Base-by-base conservation (phyloP, 2,797 vertebrate genomes). In the Gallinago solitaria region DNA sequence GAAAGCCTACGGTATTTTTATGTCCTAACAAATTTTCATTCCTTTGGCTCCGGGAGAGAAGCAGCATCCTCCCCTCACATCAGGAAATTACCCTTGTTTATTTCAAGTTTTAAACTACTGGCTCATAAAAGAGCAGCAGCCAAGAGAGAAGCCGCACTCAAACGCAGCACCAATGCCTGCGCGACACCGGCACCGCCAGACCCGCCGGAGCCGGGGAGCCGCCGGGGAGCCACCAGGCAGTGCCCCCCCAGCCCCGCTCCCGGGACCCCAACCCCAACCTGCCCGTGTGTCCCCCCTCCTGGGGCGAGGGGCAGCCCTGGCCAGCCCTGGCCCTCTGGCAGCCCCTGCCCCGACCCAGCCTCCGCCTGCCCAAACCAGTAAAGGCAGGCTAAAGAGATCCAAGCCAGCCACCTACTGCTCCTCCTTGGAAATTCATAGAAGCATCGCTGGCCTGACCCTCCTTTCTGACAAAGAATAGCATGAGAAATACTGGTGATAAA, bases 401-500 rank as follows among this genome's bases (percentile, higher is more conserved):
- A 96, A 97, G 96, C 96, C 95, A 95, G 95, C 95, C 96, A 96
- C 96, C 95, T 97, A 96, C 95, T 95, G 96, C 96, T 95, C 57
- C 76, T 95, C 87, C 89, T 82, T 87, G 96, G 95, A 95, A 97
- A 95, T 95, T 96, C 95, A 97, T 78, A 95, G 89, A 43, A 60
- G 59, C 30, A 19, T 76, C 28, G 0, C 39, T n/a, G 59, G 87
- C 71, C 89, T 70, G 89, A 79, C 85, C 89, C 78, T 91, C 83
- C 45, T 11, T 79, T 67, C 84, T 85, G 87, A 89, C 84, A 79
- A 30, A 77, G 65, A 87, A 87, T 37, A 15, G 41, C 78, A 70
- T 41, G 80, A 86, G 73, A 79, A 90, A 76, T 25, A 9, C 73
- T 35, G 8, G 59, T 32, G 76, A 75, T 95, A 94, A 94, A 93